phyloP scores from a whole-genome alignment of 1,140 invertebrate genomes.

The Eurosta solidaginis region DNA sequence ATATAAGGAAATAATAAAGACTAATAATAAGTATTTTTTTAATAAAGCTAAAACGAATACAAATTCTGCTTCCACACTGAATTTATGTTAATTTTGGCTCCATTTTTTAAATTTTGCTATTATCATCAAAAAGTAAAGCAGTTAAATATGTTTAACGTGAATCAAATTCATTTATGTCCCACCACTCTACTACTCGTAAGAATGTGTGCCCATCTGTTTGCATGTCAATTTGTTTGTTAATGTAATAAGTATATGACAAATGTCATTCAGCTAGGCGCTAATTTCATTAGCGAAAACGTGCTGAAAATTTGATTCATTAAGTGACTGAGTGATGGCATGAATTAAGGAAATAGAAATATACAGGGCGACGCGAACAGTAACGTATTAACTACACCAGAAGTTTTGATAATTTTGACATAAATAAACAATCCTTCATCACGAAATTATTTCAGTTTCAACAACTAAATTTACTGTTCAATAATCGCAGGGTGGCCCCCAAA shows the following conservation, averaged over 20 bases:
- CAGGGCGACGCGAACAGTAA: too few relatives aligned
- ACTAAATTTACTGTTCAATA: too few relatives aligned
- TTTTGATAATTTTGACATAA: too few relatives aligned
- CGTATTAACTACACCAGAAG: too few relatives aligned
- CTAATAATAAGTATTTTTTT: too few relatives aligned
- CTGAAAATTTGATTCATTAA: neutral
- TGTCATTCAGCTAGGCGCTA: neutral
- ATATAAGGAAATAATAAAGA: too few relatives aligned
- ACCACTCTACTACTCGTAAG: neutral
- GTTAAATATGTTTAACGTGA: neutral
- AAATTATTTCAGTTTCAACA: too few relatives aligned
- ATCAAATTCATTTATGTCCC: neutral
- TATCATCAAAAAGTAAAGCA: neutral
- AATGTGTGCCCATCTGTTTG: neutral
- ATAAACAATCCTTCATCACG: too few relatives aligned
- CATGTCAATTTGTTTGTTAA: neutral
- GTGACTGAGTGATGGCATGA: neutral
- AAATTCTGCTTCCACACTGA: too few relatives aligned
- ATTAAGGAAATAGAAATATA: too few relatives aligned
- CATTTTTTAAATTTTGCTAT: neutral
- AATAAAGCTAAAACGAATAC: too few relatives aligned
- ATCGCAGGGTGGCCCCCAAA: too few relatives aligned
- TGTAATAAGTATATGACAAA: neutral
- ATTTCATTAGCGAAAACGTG: neutral
- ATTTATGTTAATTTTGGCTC: neutral